Percentiles rank a stretch among this genome's conserved stretches.
Conservation (phyloP, 1,140 invertebrate genomes). For the Pantala flavescens region DNA sequence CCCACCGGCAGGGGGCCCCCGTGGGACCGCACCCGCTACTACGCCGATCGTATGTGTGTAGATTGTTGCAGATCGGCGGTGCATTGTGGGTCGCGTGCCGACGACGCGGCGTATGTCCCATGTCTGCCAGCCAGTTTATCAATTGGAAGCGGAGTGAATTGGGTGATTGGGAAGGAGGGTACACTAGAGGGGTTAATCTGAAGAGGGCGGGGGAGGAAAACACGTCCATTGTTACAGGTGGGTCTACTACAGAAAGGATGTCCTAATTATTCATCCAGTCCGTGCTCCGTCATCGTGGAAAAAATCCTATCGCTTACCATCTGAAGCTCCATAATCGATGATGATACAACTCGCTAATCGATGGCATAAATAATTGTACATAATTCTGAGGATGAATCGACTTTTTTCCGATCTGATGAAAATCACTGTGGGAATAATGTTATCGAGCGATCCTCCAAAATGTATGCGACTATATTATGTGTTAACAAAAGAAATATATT, state of each 20-base stretch:
- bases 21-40: neutral
- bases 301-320: too few relatives aligned
- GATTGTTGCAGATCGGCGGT: neutral
- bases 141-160: neutral
- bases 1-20: neutral
- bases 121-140: neutral
- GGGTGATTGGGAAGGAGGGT: neutral
- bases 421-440: too few relatives aligned
- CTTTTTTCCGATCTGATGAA: too few relatives aligned
- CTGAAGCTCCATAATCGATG: too few relatives aligned
- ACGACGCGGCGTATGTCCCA: neutral
- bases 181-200: neutral
- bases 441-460: too few relatives aligned
- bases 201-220: neutral
- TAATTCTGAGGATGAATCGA: too few relatives aligned
- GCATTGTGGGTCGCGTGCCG: conserved; percentile 1
- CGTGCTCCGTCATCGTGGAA: too few relatives aligned
- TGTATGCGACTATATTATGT: too few relatives aligned
- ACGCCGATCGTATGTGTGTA: neutral
- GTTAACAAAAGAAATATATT: too few relatives aligned
- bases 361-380: too few relatives aligned
- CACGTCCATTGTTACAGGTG: neutral
- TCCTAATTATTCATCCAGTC: too few relatives aligned
- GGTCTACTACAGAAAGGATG: neutral
- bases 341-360: too few relatives aligned